Evolutionary conservation across 2,888 invertebrate genomes (phyloP).

Genomic region (Adelognathus sp.): DNA sequence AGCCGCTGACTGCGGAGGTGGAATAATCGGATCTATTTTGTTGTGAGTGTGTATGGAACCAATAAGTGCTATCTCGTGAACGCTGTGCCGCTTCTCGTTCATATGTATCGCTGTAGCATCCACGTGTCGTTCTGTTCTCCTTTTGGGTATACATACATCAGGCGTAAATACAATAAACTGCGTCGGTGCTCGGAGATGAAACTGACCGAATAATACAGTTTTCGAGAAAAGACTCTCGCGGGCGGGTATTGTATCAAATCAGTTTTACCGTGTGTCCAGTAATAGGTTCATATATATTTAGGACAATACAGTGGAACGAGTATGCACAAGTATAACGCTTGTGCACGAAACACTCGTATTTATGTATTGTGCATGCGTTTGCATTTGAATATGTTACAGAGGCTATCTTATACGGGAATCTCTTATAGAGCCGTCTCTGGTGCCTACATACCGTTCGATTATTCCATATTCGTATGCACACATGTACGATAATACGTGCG

Average conservation of each 20-base stretch:
- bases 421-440: conserved; percentile 26
- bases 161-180: conserved; percentile 10
- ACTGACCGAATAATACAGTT: background rate
- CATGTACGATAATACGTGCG: background rate
- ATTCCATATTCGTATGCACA: conserved; percentile 13
- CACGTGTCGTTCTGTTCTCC: background rate
- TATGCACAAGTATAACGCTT: conserved; percentile 24
- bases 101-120: conserved; percentile 1
- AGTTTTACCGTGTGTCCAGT: background rate
- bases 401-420: conserved; percentile 40
- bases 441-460: conserved; percentile 28
- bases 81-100: background rate
- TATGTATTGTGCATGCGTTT: conserved; percentile 29
- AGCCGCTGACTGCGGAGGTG: conserved; percentile 32
- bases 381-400: conserved; percentile 44
- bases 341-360: conserved; percentile 25
- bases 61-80: conserved; percentile 22
- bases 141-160: background rate
- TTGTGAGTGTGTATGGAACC: background rate
- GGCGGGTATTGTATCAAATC: background rate
- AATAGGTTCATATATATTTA: background rate
- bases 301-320: background rate
- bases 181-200: background rate
- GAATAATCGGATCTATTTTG: conserved; percentile 49
- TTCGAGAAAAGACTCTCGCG: background rate